Evolutionary conservation across 1,140 invertebrate species (phyloP).

Genomic region (Caenorhabditis remanei): DNA sequence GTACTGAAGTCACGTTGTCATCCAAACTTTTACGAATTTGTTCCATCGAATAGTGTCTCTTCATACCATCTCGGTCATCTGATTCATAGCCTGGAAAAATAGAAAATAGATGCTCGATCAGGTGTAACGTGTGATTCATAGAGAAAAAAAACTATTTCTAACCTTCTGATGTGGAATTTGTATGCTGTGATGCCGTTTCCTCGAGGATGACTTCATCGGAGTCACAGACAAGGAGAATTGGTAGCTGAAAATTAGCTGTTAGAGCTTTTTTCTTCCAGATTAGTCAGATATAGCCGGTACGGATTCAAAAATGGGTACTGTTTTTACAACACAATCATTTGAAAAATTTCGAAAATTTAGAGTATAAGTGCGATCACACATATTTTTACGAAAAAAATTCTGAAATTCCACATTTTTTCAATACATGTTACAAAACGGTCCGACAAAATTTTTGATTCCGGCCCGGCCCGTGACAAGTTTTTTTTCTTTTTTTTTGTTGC

Average conservation of each 20-base stretch:
- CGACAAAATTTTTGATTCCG: too few relatives aligned
- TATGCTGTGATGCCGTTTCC: constrained; percentile 23
- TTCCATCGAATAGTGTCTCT: constrained; percentile 49
- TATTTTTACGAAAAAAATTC: too few relatives aligned
- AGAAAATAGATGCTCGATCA: not conserved
- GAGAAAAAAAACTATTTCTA: not conserved
- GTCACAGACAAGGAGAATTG: constrained; percentile 22
- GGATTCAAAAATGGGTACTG: too few relatives aligned
- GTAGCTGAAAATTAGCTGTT: constrained; percentile 16
- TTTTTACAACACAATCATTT: too few relatives aligned
- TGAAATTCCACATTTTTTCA: too few relatives aligned
- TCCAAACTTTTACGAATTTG: constrained; percentile 15
- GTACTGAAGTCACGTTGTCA: not conserved
- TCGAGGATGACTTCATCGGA: constrained; percentile 18
- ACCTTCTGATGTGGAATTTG: constrained; percentile 40
- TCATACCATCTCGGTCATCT: constrained; percentile 44
- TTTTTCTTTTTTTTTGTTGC: not conserved
- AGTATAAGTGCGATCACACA: too few relatives aligned
- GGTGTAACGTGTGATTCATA: not conserved
- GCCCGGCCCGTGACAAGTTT: too few relatives aligned
- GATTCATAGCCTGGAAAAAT: constrained; percentile 42
- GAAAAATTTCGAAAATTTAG: too few relatives aligned
- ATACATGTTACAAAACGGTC: too few relatives aligned
- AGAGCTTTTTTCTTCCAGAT: too few relatives aligned
- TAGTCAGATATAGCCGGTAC: too few relatives aligned